A percentile compares a stretch with the other conserved stretches of the same genome.
phyloP scores from a whole-genome alignment of 2,113 vertebrate genomes.

The Girardinichthys multiradiatus region DNA sequence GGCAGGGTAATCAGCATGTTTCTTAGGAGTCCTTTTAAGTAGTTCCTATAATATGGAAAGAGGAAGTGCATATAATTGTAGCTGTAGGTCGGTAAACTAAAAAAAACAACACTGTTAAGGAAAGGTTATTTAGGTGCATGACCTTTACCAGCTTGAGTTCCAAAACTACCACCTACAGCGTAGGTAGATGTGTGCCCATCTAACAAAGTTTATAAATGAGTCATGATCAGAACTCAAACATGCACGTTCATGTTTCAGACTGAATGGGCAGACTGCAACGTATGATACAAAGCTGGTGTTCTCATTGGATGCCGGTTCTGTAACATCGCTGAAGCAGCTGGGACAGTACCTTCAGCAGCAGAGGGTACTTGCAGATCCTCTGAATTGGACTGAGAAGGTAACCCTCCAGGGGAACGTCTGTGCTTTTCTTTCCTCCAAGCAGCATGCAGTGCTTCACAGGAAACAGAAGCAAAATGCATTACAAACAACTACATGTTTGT shows the following conservation, averaged over 20 bases:
- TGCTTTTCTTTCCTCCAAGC: constrained; percentile 95
- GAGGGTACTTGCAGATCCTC: constrained; percentile 99
- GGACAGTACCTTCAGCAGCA: constrained; percentile 91
- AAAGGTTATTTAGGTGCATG: constrained; percentile 3
- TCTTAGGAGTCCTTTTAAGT: constrained; percentile 93
- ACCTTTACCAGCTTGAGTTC: background rate
- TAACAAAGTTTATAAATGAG: constrained; percentile 1
- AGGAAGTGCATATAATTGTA: background rate
- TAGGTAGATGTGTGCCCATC: background rate
- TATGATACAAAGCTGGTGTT: background rate
- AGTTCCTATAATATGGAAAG: constrained; percentile 82
- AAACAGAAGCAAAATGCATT: constrained; percentile 1
- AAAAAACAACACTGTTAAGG: too few species aligned
- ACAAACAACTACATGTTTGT: background rate
- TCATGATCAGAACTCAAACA: background rate
- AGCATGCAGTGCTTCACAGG: constrained; percentile 93
- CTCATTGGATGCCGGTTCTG: too few species aligned
- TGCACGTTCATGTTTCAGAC: background rate
- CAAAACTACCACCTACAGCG: background rate
- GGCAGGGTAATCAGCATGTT: constrained; percentile 91
- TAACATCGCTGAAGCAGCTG: background rate
- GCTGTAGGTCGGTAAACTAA: background rate
- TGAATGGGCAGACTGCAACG: background rate
- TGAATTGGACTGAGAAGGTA: constrained; percentile 97
- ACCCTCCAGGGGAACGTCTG: constrained; percentile 95